Percentiles rank a stretch among this genome's conserved stretches.
phyloP scores from a whole-genome alignment of 2,113 vertebrate genomes.

The Ctenomys sociabilis region DNA sequence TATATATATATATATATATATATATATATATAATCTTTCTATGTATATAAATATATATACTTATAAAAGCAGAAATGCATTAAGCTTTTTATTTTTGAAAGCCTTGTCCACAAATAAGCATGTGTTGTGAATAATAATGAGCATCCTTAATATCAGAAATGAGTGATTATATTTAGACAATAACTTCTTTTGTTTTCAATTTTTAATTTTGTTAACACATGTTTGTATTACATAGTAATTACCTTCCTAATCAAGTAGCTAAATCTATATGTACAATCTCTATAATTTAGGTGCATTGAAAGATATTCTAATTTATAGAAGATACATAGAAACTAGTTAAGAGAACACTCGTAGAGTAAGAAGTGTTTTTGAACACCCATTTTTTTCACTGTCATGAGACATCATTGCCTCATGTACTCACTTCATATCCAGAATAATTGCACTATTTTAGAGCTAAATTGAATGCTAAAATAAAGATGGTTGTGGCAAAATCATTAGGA shows the following conservation, averaged over 20 bases:
- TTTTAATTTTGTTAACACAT: neutral
- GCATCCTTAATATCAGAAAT: slow-evolving; percentile 33
- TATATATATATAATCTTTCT: neutral
- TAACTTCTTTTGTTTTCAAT: neutral
- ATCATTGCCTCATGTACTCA: neutral
- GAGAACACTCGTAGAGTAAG: neutral
- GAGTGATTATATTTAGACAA: neutral
- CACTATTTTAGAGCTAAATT: neutral
- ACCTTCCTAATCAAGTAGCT: neutral
- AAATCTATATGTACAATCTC: neutral
- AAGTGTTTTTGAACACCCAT: neutral
- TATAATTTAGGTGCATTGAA: neutral
- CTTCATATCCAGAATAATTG: neutral
- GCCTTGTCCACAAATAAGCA: slow-evolving; percentile 14
- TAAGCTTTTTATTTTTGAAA: slow-evolving; percentile 32
- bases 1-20: neutral
- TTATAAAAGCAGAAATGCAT: neutral
- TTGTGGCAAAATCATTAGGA: neutral
- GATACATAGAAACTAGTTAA: neutral
- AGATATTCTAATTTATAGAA: neutral
- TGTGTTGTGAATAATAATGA: slow-evolving; percentile 60
- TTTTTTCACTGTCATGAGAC: neutral
- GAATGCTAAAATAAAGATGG: neutral
- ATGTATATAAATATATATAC: neutral
- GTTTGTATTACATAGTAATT: neutral